phyloP scores from a whole-genome alignment of 2,113 vertebrate genomes.

The Lota lota region DNA sequence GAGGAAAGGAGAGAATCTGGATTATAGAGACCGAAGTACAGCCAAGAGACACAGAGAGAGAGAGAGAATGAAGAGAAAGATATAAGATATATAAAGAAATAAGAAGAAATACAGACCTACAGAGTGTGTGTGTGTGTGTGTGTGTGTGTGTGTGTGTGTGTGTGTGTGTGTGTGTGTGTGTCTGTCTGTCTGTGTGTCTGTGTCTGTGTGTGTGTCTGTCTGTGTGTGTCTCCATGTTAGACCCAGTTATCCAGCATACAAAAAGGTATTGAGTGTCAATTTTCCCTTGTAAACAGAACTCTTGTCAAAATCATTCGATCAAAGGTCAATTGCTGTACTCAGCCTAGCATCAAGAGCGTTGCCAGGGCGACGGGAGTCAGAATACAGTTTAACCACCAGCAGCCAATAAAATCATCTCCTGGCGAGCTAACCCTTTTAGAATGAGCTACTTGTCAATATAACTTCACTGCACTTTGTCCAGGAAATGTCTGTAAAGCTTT shows the following conservation, averaged over 20 bases:
- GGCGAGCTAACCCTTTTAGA: too few relatives aligned
- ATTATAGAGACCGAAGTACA: too few relatives aligned
- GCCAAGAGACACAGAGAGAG: background rate
- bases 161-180: constrained; percentile 4
- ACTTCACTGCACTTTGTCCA: too few relatives aligned
- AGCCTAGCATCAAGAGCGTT: too few relatives aligned
- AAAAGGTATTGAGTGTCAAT: background rate
- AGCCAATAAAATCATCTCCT: too few relatives aligned
- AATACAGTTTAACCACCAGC: too few relatives aligned
- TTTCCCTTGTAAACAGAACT: background rate
- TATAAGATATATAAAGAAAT: background rate
- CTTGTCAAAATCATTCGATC: too few relatives aligned
- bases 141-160: constrained; percentile 1
- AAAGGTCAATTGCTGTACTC: too few relatives aligned
- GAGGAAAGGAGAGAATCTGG: too few relatives aligned
- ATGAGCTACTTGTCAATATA: too few relatives aligned
- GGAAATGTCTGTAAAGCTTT: too few relatives aligned
- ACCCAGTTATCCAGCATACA: background rate
- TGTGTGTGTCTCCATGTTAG: background rate
- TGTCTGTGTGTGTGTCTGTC: background rate
- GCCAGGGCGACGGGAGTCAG: too few relatives aligned
- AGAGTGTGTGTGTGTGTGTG: constrained; percentile 3
- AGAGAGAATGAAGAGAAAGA: background rate
- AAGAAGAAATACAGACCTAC: background rate
- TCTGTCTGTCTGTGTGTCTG: background rate